Evolutionary conservation across 2,888 invertebrate species (phyloP).

Genomic region (Drosophila limbata): DNA sequence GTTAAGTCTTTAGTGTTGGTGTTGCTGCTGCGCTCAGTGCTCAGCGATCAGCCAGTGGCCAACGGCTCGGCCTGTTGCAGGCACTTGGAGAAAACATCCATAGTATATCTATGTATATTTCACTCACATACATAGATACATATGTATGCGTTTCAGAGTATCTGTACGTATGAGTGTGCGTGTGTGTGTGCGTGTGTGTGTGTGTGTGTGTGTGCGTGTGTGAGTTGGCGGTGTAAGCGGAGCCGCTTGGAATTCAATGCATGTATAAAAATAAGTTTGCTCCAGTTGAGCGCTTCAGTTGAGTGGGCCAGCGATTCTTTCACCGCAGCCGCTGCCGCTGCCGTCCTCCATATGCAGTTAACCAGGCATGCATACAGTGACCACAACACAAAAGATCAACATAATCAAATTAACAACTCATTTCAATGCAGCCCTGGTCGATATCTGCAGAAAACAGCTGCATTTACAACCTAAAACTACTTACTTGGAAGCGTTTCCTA

Average conservation of each 20-base stretch:
- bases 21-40: slow-evolving; percentile 29
- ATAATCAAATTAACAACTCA: not conserved
- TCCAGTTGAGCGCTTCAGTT: slow-evolving; percentile 63
- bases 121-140: slow-evolving; percentile 5
- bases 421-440: slow-evolving; percentile 14
- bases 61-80: slow-evolving; percentile 47
- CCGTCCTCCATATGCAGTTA: slow-evolving; percentile 42
- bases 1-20: slow-evolving; percentile 1
- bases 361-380: slow-evolving; percentile 46
- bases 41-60: slow-evolving; percentile 35
- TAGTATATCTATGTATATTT: slow-evolving; percentile 8
- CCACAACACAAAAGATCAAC: not conserved
- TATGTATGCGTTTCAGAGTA: slow-evolving; percentile 5
- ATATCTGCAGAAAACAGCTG: not conserved
- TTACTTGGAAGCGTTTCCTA: not conserved
- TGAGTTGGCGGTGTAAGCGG: slow-evolving; percentile 64
- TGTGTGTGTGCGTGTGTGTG: slow-evolving; percentile 2
- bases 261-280: slow-evolving; percentile 77
- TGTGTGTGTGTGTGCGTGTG: slow-evolving; percentile 15
- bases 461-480: not conserved
- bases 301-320: slow-evolving; percentile 50
- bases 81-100: slow-evolving; percentile 63
- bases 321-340: not conserved
- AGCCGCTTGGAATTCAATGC: slow-evolving; percentile 81
- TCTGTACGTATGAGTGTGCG: slow-evolving; percentile 3